Percentiles rank a stretch among this genome's conserved stretches.
These are phyloP conservation scores for Erethizon dorsatum DNA, from an alignment of 2,797 vertebrate genomes.

Conservation along the genomic window DNA sequence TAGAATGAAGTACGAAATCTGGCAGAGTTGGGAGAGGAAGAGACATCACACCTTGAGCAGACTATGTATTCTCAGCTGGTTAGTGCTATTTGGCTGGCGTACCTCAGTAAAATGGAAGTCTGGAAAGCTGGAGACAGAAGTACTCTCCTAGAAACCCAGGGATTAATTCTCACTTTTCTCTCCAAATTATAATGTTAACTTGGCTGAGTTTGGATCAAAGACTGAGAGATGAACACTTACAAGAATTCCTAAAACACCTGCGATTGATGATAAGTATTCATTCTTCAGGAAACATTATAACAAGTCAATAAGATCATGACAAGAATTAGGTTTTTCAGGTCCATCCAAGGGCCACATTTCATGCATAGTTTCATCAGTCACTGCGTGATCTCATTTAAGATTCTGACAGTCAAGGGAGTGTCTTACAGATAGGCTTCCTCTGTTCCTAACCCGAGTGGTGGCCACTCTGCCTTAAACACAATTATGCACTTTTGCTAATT, in stretches of 20 bases:
- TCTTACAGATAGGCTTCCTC: background rate
- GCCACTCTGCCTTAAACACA: background rate
- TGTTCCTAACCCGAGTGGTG: background rate
- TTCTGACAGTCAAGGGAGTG: background rate
- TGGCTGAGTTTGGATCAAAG: constrained; percentile 16
- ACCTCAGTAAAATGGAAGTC: background rate
- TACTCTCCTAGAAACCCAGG: background rate
- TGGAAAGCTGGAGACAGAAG: background rate
- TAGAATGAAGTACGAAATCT: background rate
- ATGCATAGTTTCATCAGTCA: background rate
- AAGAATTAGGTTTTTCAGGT: background rate
- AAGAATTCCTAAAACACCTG: background rate
- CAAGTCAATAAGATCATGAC: background rate
- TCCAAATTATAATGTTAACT: background rate
- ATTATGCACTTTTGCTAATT: constrained; percentile 12
- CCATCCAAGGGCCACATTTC: background rate
- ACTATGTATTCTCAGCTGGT: background rate
- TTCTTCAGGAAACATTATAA: constrained; percentile 18
- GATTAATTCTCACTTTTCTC: background rate
- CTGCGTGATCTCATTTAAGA: background rate
- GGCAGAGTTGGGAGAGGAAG: background rate
- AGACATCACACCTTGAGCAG: background rate
- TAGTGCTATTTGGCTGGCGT: background rate
- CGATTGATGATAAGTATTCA: background rate
- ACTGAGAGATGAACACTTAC: background rate